These are phyloP conservation scores for Chaenogobius annularis DNA, from an alignment of 2,113 vertebrate species.

Conservation along the genomic window DNA sequence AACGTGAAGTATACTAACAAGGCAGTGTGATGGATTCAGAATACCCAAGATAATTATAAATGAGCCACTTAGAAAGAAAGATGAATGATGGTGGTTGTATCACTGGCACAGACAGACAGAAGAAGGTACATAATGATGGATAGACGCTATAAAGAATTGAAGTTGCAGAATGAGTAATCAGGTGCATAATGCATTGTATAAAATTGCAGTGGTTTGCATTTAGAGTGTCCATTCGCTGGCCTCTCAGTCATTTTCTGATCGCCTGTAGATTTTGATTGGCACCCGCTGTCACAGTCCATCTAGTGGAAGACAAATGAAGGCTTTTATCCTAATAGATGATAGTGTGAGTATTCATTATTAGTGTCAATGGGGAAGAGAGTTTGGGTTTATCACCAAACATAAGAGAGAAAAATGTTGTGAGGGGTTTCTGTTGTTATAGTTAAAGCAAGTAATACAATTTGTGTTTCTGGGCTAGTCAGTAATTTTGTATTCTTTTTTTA, in stretches of 20 bases:
- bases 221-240: constrained; percentile 1
- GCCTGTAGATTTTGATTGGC: constrained; percentile 12
- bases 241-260: neutral
- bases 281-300: neutral
- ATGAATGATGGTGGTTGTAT: neutral
- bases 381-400: neutral
- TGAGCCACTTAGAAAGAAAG: constrained; percentile 2
- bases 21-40: neutral
- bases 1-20: neutral
- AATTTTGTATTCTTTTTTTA: neutral
- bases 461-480: no score
- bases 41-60: neutral
- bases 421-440: neutral
- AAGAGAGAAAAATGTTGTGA: neutral
- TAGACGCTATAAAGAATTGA: constrained; percentile 5
- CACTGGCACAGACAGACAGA: neutral
- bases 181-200: constrained; percentile 17
- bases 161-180: constrained; percentile 16
- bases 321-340: constrained; percentile 18
- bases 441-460: neutral
- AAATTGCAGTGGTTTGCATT: constrained; percentile 28
- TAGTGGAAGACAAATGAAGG: constrained; percentile 5
- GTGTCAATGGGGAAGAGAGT: neutral
- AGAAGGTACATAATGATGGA: constrained; percentile 8
- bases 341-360: constrained; percentile 13